These are phyloP conservation scores for Phortica okadai DNA, from an alignment of 2,888 invertebrate species.

Conservation along the genomic window DNA sequence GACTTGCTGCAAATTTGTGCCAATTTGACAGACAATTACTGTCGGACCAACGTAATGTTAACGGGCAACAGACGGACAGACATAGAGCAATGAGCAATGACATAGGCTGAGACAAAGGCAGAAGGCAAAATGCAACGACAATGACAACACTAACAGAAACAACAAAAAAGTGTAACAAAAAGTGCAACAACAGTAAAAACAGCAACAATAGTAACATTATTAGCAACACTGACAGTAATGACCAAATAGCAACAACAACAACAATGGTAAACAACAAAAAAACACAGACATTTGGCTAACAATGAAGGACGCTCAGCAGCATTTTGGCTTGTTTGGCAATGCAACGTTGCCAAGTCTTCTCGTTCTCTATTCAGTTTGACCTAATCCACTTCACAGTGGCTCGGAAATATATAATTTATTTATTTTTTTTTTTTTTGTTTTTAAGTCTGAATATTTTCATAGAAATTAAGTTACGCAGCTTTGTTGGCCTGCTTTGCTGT, in stretches of 20 bases:
- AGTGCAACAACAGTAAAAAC: conserved; percentile 18
- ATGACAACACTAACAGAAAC: conserved; percentile 42
- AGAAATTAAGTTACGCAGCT: neutral
- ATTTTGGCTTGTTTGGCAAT: neutral
- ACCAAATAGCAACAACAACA: neutral
- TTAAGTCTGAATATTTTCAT: neutral
- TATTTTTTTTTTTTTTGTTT: neutral
- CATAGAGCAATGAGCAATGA: conserved; percentile 40
- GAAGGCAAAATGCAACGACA: conserved; percentile 25
- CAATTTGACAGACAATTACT: conserved; percentile 56
- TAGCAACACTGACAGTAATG: conserved; percentile 45
- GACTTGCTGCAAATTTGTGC: conserved; percentile 57
- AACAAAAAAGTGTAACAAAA: conserved; percentile 23
- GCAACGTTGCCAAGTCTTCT: conserved; percentile 3
- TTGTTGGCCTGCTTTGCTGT: neutral
- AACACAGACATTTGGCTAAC: neutral
- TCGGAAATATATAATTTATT: neutral
- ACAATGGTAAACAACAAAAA: neutral
- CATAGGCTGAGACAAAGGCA: neutral
- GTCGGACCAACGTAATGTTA: conserved; percentile 6
- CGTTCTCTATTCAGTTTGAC: neutral
- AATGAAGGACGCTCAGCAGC: neutral
- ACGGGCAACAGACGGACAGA: neutral
- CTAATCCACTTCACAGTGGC: conserved; percentile 2
- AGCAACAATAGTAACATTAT: conserved; percentile 40